A percentile compares a stretch with the other conserved stretches of the same genome.
Conservation (phyloP, 1,140 invertebrate genomes). For the Cylas formicarius region DNA sequence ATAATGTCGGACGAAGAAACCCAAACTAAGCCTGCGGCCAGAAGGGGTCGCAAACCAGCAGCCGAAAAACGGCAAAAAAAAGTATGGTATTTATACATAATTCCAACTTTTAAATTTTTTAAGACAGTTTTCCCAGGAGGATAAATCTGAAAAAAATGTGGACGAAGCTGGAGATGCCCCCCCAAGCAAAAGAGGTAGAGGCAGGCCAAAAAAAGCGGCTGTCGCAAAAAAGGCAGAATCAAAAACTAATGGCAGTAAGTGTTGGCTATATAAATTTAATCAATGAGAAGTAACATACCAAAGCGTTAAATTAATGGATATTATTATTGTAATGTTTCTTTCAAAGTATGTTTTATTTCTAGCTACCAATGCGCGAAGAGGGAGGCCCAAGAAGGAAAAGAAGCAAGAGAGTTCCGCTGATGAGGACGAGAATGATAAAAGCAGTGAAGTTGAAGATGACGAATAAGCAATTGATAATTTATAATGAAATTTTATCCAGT, state of each 20-base stretch:
- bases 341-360: neutral
- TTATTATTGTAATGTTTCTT: neutral
- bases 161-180: slow-evolving; percentile 20
- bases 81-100: slow-evolving; percentile 16
- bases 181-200: slow-evolving; percentile 26
- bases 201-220: slow-evolving; percentile 23
- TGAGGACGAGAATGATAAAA: slow-evolving; percentile 24
- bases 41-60: slow-evolving; percentile 26
- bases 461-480: too few species aligned
- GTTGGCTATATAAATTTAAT: neutral
- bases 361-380: slow-evolving; percentile 17
- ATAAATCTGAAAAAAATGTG: slow-evolving; percentile 19
- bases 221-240: slow-evolving; percentile 15
- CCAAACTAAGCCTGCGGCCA: slow-evolving; percentile 23
- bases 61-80: slow-evolving; percentile 25
- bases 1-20: slow-evolving; percentile 31
- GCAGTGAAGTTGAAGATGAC: slow-evolving; percentile 22
- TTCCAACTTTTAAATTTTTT: neutral
- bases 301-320: neutral
- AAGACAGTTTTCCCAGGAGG: slow-evolving; percentile 7
- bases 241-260: slow-evolving; percentile 25
- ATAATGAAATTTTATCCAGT: too few species aligned
- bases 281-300: too few species aligned
- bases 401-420: slow-evolving; percentile 24
- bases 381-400: slow-evolving; percentile 26